A percentile compares a stretch with the other conserved stretches of the same genome.
These are phyloP conservation scores for Lamellibrachia columna DNA, from an alignment of 2,888 invertebrate species.

Conservation along the genomic window DNA sequence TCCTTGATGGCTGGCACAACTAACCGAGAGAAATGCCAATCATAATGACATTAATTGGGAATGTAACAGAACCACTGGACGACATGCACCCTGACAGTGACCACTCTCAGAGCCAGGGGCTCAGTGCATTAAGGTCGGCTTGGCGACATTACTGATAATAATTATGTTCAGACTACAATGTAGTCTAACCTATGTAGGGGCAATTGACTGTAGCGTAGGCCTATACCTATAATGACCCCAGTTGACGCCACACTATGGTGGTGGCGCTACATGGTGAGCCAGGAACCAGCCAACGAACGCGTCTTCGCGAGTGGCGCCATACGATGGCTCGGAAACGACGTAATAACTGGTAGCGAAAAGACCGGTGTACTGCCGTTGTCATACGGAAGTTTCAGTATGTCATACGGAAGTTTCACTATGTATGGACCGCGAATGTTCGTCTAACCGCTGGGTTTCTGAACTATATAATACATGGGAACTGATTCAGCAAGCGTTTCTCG, in stretches of 20 bases:
- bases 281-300: background rate
- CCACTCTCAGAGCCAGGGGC: too few species aligned
- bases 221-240: too few species aligned
- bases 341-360: background rate
- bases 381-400: background rate
- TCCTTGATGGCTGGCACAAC: too few species aligned
- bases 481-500: background rate
- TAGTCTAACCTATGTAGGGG: too few species aligned
- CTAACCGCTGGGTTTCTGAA: background rate
- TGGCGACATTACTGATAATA: too few species aligned
- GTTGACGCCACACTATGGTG: background rate
- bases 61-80: too few species aligned
- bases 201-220: too few species aligned
- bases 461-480: background rate
- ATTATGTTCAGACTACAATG: too few species aligned
- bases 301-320: background rate
- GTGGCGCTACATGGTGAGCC: background rate
- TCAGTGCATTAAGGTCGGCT: too few species aligned
- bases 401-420: background rate
- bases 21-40: too few species aligned
- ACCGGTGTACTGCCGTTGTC: background rate
- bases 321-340: background rate
- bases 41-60: too few species aligned
- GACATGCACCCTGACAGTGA: too few species aligned
- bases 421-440: background rate